Conservation (phyloP, 2,113 vertebrate species). For the Neodon shergylaensis region DNA sequence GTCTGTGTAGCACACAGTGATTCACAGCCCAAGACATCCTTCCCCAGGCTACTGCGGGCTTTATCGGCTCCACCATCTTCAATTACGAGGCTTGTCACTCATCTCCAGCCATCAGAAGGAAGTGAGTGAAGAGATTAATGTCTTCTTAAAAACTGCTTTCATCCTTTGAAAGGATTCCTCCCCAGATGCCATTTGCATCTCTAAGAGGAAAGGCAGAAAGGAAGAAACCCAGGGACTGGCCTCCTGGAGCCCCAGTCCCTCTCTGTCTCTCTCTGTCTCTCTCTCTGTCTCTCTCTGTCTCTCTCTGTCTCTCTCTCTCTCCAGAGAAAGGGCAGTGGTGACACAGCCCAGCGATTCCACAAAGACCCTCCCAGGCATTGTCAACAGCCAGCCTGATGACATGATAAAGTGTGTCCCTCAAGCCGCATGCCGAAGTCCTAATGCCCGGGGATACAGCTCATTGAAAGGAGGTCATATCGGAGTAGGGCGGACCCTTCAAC, state of each 20-base stretch:
- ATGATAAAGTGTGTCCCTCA: not conserved
- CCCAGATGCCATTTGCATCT: slow-evolving; percentile 70
- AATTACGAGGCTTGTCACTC: slow-evolving; percentile 81
- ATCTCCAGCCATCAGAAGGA: slow-evolving; percentile 79
- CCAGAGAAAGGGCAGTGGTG: not conserved
- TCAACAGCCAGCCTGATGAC: not conserved
- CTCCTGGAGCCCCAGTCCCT: not conserved
- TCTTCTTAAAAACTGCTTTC: slow-evolving; percentile 81
- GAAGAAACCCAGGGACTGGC: not conserved
- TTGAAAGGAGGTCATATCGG: not conserved
- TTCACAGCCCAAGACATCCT: slow-evolving; percentile 82
- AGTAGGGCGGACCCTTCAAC: not conserved
- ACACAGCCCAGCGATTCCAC: not conserved
- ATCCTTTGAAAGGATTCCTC: slow-evolving; percentile 77
- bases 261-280: not conserved
- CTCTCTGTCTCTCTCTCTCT: too few relatives aligned
- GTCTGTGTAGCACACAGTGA: slow-evolving; percentile 78
- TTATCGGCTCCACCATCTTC: slow-evolving; percentile 82
- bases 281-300: not conserved
- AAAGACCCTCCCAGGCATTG: not conserved
- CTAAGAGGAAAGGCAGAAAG: slow-evolving; percentile 42
- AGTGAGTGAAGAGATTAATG: slow-evolving; percentile 76
- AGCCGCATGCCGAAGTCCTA: not conserved
- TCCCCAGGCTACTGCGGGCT: slow-evolving; percentile 71
- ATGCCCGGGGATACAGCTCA: not conserved